Evolutionary conservation across 2,888 invertebrate species (phyloP).

Genomic region (Sicus ferrugineus): DNA sequence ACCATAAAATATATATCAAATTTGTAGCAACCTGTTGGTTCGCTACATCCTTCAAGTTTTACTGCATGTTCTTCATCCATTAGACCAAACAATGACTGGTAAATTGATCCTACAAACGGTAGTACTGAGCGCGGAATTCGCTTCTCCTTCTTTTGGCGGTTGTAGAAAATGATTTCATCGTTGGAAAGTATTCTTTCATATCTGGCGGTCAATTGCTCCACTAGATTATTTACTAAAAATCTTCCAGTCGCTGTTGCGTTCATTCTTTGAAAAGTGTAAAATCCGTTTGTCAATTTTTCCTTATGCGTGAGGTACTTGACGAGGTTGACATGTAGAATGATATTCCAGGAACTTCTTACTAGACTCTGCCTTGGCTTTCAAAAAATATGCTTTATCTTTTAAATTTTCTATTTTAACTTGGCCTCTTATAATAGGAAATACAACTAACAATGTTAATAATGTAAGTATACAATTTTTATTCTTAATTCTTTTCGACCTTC

Average conservation of each 20-base stretch:
- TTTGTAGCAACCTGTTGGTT: too few species aligned
- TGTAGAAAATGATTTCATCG: constrained; percentile 2
- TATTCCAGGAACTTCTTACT: background rate
- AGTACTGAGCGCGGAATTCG: background rate
- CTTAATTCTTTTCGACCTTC: constrained; percentile 4
- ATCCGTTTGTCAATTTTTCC: background rate
- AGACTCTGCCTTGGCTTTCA: background rate
- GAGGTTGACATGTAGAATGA: background rate
- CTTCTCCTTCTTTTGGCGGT: background rate
- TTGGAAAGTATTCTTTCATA: background rate
- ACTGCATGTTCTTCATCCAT: constrained; percentile 2
- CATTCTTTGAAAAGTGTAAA: background rate
- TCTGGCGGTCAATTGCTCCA: background rate
- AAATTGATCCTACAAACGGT: background rate
- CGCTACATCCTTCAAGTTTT: too few species aligned
- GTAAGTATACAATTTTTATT: constrained; percentile 16
- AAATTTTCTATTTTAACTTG: background rate
- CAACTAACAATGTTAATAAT: background rate
- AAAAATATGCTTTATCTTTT: constrained; percentile 6
- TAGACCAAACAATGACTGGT: background rate
- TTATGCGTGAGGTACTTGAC: background rate
- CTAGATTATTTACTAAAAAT: background rate
- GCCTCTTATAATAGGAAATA: background rate
- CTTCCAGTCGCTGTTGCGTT: background rate
- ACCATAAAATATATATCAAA: too few species aligned